Percentiles rank a stretch among this genome's conserved stretches.
These are phyloP conservation scores for Erpobdella octoculata DNA, from an alignment of 2,888 invertebrate species.

Conservation along the genomic window DNA sequence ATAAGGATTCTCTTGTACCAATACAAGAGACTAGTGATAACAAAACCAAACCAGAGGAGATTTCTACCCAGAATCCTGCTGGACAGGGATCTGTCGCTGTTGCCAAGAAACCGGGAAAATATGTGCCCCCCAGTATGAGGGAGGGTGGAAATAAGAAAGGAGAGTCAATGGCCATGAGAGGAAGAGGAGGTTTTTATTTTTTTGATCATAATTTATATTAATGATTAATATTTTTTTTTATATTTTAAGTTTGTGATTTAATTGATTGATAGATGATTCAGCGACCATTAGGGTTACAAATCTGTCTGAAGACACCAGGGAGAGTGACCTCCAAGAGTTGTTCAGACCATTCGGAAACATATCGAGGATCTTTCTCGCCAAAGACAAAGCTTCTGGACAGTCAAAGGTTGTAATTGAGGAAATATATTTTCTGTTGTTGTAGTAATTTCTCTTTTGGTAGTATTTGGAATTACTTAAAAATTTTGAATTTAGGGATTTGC, in stretches of 20 bases:
- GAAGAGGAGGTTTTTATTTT: slow-evolving; percentile 48
- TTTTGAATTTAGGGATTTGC: slow-evolving; percentile 74
- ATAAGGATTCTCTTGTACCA: slow-evolving; percentile 72
- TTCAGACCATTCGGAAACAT: slow-evolving; percentile 88
- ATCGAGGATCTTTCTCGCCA: slow-evolving; percentile 86
- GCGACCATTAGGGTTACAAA: slow-evolving; percentile 94
- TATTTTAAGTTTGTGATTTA: not conserved
- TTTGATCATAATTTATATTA: not conserved
- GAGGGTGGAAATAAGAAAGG: slow-evolving; percentile 67
- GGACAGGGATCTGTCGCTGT: slow-evolving; percentile 15
- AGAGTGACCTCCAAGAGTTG: slow-evolving; percentile 87
- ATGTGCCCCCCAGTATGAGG: slow-evolving; percentile 76
- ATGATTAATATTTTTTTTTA: not conserved
- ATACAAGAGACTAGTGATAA: slow-evolving; percentile 42
- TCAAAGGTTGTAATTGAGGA: slow-evolving; percentile 51
- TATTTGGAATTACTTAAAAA: too few relatives aligned
- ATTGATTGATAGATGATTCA: slow-evolving; percentile 45
- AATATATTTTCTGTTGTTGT: not conserved
- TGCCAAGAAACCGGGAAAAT: slow-evolving; percentile 50
- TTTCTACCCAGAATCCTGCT: not conserved
- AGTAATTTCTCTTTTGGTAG: not conserved
- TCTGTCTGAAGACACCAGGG: slow-evolving; percentile 83
- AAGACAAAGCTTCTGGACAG: slow-evolving; percentile 63
- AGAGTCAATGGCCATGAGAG: slow-evolving; percentile 60
- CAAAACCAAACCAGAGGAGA: slow-evolving; percentile 26